A percentile compares a stretch with the other conserved stretches of the same genome.
These are phyloP conservation scores for Chesias legatella DNA, from an alignment of 2,888 invertebrate species.

Conservation along the genomic window DNA sequence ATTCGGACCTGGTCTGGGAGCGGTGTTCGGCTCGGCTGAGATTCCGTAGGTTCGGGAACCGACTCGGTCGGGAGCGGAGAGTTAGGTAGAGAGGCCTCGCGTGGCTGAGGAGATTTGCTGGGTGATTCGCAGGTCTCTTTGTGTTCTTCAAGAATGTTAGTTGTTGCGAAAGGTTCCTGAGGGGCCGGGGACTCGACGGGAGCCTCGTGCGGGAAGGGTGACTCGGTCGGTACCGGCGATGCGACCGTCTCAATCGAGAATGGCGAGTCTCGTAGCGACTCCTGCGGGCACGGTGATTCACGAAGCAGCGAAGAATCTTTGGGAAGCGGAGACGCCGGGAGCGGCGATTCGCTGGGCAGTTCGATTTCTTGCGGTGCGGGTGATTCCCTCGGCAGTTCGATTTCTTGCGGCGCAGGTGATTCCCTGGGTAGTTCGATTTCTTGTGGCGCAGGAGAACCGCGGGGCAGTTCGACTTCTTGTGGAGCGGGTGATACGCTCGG, in stretches of 20 bases:
- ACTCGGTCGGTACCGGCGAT: slow-evolving; percentile 26
- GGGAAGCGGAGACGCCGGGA: slow-evolving; percentile 25
- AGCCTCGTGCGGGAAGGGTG: slow-evolving; percentile 21
- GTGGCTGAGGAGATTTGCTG: slow-evolving; percentile 17
- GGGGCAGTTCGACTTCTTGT: slow-evolving; percentile 13
- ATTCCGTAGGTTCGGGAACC: slow-evolving; percentile 21
- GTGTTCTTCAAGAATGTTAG: not conserved
- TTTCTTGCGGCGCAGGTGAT: slow-evolving; percentile 2
- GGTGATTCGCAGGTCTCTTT: slow-evolving; percentile 18
- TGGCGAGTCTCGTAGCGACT: slow-evolving; percentile 18
- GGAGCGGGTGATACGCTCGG: slow-evolving; percentile 10
- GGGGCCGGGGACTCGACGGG: slow-evolving; percentile 9
- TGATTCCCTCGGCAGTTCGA: not conserved
- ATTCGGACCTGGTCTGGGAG: slow-evolving; percentile 7
- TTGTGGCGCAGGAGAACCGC: slow-evolving; percentile 12
- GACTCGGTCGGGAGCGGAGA: slow-evolving; percentile 21
- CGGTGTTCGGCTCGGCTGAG: slow-evolving; percentile 24
- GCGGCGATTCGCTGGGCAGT: slow-evolving; percentile 19
- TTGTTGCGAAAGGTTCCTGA: too few relatives aligned
- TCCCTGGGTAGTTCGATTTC: slow-evolving; percentile 12
- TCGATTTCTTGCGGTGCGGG: slow-evolving; percentile 20
- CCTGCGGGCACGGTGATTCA: slow-evolving; percentile 11
- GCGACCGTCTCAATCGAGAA: slow-evolving; percentile 14
- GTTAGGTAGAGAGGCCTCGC: slow-evolving; percentile 22
- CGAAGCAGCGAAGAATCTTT: slow-evolving; percentile 21